A percentile compares a stretch with the other conserved stretches of the same genome.
These are phyloP conservation scores for Anser brachyrhynchus DNA, from an alignment of 2,113 vertebrate species.

Conservation along the genomic window DNA sequence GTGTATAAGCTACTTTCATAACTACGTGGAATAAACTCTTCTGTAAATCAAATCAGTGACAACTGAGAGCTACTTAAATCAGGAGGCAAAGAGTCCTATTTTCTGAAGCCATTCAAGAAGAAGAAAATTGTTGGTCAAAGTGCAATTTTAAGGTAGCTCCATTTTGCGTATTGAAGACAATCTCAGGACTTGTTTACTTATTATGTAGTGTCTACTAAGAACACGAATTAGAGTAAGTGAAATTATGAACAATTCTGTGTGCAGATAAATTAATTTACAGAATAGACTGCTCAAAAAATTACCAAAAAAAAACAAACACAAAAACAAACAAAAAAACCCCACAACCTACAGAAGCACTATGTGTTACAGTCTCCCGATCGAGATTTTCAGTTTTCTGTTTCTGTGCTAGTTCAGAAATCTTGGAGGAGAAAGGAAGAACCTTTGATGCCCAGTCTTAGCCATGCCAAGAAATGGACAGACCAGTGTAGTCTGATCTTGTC, in stretches of 20 bases:
- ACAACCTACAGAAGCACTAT: background rate
- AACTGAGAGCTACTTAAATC: too few relatives aligned
- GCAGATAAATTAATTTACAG: background rate
- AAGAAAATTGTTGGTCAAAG: too few relatives aligned
- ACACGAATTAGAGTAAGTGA: background rate
- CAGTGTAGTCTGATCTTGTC: background rate
- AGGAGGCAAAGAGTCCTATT: too few relatives aligned
- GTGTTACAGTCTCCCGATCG: background rate
- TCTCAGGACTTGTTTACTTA: too few relatives aligned
- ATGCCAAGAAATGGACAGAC: background rate
- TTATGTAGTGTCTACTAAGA: too few relatives aligned
- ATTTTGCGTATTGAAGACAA: too few relatives aligned
- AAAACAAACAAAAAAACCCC: background rate
- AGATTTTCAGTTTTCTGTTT: background rate
- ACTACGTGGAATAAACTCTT: too few relatives aligned
- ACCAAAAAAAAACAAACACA: background rate
- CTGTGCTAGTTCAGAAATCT: background rate
- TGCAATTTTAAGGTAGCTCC: too few relatives aligned
- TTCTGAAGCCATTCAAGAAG: too few relatives aligned
- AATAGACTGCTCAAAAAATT: background rate
- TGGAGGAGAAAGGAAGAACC: background rate
- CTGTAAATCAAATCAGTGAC: too few relatives aligned
- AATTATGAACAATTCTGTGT: background rate
- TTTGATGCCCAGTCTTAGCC: background rate
- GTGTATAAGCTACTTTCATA: too few relatives aligned